phyloP scores from a whole-genome alignment of 2,888 invertebrate species.

The Drosophila kambysellisi region DNA sequence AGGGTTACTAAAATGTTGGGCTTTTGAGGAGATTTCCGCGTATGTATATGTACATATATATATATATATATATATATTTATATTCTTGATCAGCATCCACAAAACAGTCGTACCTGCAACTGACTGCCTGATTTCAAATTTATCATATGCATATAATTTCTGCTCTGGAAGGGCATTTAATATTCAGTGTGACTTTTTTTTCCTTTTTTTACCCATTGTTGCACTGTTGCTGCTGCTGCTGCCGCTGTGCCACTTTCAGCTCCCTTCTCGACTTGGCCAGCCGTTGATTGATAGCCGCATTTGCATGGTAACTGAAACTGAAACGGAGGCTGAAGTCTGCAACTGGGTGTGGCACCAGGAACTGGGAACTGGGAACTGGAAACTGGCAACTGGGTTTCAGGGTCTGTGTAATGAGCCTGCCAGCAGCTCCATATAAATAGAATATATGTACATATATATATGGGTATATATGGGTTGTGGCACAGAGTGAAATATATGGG shows the following conservation, averaged over 20 bases:
- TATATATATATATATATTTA: background rate
- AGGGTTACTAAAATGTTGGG: background rate
- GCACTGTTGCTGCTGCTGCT: conserved; percentile 28
- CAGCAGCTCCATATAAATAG: conserved; percentile 48
- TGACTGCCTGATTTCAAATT: background rate
- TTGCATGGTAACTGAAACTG: conserved; percentile 62
- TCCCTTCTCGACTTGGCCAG: conserved; percentile 10
- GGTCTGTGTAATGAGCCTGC: conserved; percentile 69
- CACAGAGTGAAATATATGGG: conserved; percentile 31
- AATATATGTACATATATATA: conserved; percentile 14
- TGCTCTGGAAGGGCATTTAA: background rate
- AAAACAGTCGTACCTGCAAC: background rate
- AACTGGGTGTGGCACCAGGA: conserved; percentile 24
- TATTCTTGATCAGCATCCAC: background rate
- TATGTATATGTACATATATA: too few species aligned
- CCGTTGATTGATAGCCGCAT: conserved; percentile 78
- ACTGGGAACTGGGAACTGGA: conserved; percentile 21
- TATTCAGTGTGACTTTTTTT: conserved; percentile 1
- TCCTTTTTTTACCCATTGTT: conserved; percentile 22
- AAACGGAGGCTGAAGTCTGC: conserved; percentile 28
- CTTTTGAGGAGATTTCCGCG: background rate
- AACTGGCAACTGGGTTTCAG: conserved; percentile 22
- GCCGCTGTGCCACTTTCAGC: conserved; percentile 28
- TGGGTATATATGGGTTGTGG: conserved; percentile 7
- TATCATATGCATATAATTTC: background rate